Evolutionary conservation across 2,888 invertebrate species (phyloP), one percentile per base, ranked within the genome.

Genomic region (Bugula neritina): DNA sequence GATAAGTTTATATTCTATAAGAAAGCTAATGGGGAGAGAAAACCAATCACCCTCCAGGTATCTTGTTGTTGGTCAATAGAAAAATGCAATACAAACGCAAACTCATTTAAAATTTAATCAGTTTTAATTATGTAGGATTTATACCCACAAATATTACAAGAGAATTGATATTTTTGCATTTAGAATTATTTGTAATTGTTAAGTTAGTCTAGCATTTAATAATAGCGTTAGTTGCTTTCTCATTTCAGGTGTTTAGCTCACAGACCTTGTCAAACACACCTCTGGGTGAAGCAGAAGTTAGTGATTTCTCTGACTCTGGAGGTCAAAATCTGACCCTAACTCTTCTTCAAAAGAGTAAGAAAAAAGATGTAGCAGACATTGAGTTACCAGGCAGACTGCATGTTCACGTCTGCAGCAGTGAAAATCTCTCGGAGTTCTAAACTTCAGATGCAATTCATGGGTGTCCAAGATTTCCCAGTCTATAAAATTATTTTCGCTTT

Each of bases 21-120:
- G 81, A 77, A 84, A 80, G 78, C 63, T 31, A 31, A 27, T 5
- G 63, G 84, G 80, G 74, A 83, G 77, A 77, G 84, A 79, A 74
- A 79, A 83, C 85, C 86, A 17, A 81, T 87, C 35, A 79, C 76
- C 69, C 77, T 87, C 54, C 84, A 85, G 82, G 87, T 87, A n/a
- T n/a, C n/a, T n/a, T n/a, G 77, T n/a, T n/a, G n/a, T n/a, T n/a
- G n/a, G n/a, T n/a, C n/a, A n/a, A n/a, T n/a, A n/a, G n/a, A n/a
- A n/a, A n/a, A n/a, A n/a, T n/a, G n/a, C n/a, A n/a, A n/a, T n/a
- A n/a, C n/a, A n/a, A n/a, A n/a, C n/a, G n/a, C n/a, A n/a, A n/a
- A n/a, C n/a, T n/a, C n/a, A n/a, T n/a, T n/a, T n/a, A n/a, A n/a
- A n/a, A n/a, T n/a, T n/a, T n/a, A n/a, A n/a, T n/a, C n/a, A n/a